Evolutionary conservation across 2,113 vertebrate species (phyloP).

Genomic region (Gobio gobio): DNA sequence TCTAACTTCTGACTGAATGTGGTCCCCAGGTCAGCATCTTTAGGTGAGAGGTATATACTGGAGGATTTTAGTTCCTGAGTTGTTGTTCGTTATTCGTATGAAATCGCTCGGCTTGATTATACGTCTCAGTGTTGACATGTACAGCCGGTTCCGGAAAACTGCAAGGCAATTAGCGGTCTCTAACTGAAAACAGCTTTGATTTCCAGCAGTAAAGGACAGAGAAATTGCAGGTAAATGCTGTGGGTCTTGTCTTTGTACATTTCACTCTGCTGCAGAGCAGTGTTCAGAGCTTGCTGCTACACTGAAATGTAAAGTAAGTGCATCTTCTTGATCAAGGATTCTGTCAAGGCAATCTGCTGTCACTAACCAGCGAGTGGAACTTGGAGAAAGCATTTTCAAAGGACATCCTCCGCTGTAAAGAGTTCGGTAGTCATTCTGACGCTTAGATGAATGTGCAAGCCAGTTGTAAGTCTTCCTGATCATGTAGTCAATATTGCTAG

Average conservation of each 20-base stretch:
- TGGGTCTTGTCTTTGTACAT: conserved; percentile 29
- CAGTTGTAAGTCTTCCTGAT: no score
- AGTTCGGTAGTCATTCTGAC: no score
- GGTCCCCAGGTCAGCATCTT: conserved; percentile 24
- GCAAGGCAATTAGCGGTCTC: conserved; percentile 1
- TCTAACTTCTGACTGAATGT: conserved; percentile 18
- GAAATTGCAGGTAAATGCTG: conserved; percentile 13
- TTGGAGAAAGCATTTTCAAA: no score
- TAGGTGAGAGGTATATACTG: conserved; percentile 12
- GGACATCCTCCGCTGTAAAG: no score
- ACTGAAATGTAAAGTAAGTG: neutral
- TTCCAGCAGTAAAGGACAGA: neutral
- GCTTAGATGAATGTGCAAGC: no score
- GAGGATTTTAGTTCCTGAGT: conserved; percentile 14
- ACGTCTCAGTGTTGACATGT: neutral
- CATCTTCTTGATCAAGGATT: neutral
- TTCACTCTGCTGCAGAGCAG: neutral
- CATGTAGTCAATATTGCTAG: no score
- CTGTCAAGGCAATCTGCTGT: neutral
- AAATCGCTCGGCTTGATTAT: neutral
- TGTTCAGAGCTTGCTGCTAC: neutral
- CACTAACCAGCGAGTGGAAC: no score
- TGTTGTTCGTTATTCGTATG: conserved; percentile 5
- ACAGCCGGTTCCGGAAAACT: conserved; percentile 10
- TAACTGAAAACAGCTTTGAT: conserved; percentile 27